Conservation (phyloP, 1,140 invertebrate genomes). For the Heterodera schachtii region DNA sequence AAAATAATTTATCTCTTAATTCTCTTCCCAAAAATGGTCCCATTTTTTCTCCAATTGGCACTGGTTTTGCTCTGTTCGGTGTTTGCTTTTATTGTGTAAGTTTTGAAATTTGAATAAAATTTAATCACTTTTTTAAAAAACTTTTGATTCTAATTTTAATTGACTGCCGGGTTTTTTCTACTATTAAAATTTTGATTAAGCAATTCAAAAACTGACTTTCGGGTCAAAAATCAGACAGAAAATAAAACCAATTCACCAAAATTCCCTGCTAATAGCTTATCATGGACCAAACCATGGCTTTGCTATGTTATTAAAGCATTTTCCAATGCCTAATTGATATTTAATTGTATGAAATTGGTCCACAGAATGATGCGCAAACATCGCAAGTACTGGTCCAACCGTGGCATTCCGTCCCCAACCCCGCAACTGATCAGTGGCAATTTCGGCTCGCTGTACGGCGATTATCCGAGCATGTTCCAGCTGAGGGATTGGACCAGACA, state of each 20-base stretch:
- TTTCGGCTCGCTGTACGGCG: slow-evolving; percentile 7
- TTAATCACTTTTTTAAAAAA: not conserved
- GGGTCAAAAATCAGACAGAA: too few species aligned
- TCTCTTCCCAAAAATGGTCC: not conserved
- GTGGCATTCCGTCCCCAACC: slow-evolving; percentile 36
- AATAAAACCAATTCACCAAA: too few species aligned
- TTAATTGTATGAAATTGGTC: slow-evolving; percentile 3
- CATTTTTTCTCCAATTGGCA: not conserved
- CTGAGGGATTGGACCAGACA: slow-evolving; percentile 36
- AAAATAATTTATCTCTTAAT: too few species aligned
- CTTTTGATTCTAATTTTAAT: not conserved
- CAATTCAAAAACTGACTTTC: too few species aligned
- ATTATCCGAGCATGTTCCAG: slow-evolving; percentile 16
- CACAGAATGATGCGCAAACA: not conserved
- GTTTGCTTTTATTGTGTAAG: not conserved
- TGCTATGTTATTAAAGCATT: too few species aligned
- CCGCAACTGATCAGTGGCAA: slow-evolving; percentile 26
- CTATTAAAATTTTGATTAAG: too few species aligned
- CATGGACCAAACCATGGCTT: too few species aligned
- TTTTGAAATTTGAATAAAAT: not conserved
- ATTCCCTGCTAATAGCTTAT: too few species aligned
- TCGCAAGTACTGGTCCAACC: slow-evolving; percentile 29
- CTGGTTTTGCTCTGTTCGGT: not conserved
- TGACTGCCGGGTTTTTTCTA: not conserved
- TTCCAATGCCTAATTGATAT: too few species aligned